phyloP scores from a whole-genome alignment of 2,797 vertebrate species.

The Enteromius viviparus region DNA sequence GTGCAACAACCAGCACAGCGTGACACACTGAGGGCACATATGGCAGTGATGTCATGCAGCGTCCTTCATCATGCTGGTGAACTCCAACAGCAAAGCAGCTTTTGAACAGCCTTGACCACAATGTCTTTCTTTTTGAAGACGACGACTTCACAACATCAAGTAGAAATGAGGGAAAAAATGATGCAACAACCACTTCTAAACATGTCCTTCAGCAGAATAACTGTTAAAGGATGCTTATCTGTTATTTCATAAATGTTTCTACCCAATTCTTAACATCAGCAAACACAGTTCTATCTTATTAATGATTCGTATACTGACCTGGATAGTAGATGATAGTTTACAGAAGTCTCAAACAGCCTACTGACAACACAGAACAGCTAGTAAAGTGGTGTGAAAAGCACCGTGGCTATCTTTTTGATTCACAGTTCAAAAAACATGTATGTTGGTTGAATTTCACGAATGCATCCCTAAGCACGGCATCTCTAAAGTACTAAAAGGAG shows the following conservation, averaged over 20 bases:
- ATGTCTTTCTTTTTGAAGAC: slow-evolving; percentile 6
- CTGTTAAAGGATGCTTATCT: background rate
- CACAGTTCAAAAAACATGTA: slow-evolving; percentile 50
- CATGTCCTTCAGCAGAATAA: background rate
- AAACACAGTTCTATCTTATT: background rate
- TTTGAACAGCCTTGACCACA: slow-evolving; percentile 20
- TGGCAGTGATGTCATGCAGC: slow-evolving; percentile 60
- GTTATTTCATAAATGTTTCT: background rate
- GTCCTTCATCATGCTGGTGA: slow-evolving; percentile 43
- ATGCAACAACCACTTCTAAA: background rate
- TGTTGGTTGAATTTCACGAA: slow-evolving; percentile 22
- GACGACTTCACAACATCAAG: background rate
- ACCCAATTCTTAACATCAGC: background rate
- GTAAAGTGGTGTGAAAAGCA: slow-evolving; percentile 20
- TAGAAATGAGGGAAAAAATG: background rate
- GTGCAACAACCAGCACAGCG: slow-evolving; percentile 17
- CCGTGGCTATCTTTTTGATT: slow-evolving; percentile 32
- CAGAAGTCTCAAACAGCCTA: slow-evolving; percentile 24
- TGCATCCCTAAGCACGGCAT: background rate
- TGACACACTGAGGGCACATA: slow-evolving; percentile 46
- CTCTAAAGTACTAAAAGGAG: too few relatives aligned
- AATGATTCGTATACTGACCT: background rate
- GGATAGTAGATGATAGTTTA: slow-evolving; percentile 3
- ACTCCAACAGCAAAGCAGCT: slow-evolving; percentile 49
- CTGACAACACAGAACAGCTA: slow-evolving; percentile 22